A percentile compares a stretch with the other conserved stretches of the same genome.
Evolutionary conservation across 2,113 vertebrate genomes (phyloP).

Genomic region (Myiagra hebetior): DNA sequence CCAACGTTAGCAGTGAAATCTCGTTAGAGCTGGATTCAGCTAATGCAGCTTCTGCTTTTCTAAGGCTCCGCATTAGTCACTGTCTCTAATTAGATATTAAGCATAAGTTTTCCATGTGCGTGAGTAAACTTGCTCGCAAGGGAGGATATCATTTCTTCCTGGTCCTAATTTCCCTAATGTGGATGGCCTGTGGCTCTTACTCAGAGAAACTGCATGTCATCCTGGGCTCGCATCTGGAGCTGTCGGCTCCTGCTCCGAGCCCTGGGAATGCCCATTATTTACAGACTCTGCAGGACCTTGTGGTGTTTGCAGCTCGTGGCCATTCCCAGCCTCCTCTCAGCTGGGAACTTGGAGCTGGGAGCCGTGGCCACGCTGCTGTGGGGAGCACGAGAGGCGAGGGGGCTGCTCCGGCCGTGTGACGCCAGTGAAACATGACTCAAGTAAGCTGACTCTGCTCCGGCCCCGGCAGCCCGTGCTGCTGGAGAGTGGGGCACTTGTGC

Average conservation of each 20-base stretch:
- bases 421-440: not conserved
- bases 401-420: not conserved
- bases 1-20: not conserved
- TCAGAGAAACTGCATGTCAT: conserved; percentile 16
- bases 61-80: conserved; percentile 13
- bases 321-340: not conserved
- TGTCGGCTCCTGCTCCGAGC: not conserved
- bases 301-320: not conserved
- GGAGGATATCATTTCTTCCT: conserved; percentile 44
- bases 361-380: not conserved
- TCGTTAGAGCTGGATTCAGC: not conserved
- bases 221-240: not conserved
- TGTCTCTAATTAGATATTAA: conserved; percentile 60
- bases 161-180: conserved; percentile 34
- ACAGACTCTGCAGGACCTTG: not conserved
- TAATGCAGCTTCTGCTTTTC: conserved; percentile 48
- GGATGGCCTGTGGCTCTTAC: not conserved
- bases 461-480: not conserved
- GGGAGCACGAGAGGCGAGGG: not conserved
- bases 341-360: not conserved
- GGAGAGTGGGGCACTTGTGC: not conserved
- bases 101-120: conserved; percentile 28
- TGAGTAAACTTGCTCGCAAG: conserved; percentile 62
- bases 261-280: not conserved
- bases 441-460: not conserved